phyloP scores from a whole-genome alignment of 2,113 vertebrate genomes.

The Leuciscus idus region DNA sequence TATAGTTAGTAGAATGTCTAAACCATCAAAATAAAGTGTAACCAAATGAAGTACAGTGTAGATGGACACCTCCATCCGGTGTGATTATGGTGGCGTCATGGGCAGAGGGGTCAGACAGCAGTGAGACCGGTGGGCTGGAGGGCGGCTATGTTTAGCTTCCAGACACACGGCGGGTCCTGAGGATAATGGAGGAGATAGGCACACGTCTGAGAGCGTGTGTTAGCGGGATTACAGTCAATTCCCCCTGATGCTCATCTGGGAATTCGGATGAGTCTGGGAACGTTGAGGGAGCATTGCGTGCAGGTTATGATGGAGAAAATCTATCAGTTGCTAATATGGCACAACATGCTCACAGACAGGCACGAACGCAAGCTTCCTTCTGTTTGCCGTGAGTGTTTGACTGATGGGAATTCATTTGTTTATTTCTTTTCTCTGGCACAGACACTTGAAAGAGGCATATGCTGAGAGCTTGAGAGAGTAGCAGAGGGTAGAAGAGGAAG shows the following conservation, averaged over 20 bases:
- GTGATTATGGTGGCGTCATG: not conserved
- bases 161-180: conserved; percentile 6
- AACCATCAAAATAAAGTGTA: too few relatives aligned
- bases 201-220: conserved; percentile 14
- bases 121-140: not conserved
- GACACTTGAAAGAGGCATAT: conserved; percentile 22
- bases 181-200: conserved; percentile 15
- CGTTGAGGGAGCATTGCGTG: not conserved
- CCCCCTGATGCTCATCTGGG: conserved; percentile 10
- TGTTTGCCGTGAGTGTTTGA: conserved; percentile 24
- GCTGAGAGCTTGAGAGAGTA: conserved; percentile 13
- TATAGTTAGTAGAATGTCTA: too few relatives aligned
- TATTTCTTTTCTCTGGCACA: not conserved
- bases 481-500: not conserved
- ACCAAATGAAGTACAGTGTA: not conserved
- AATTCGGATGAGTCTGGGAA: conserved; percentile 30
- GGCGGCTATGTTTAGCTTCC: conserved; percentile 40
- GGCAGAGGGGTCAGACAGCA: conserved; percentile 9
- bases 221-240: conserved; percentile 33
- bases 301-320: conserved; percentile 6
- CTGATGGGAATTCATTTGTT: conserved; percentile 35
- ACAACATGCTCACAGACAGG: not conserved
- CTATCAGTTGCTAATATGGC: conserved; percentile 34
- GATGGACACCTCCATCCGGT: not conserved
- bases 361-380: not conserved